Conservation (phyloP, 1,140 invertebrate species). For the Caenorhabditis latens region DNA sequence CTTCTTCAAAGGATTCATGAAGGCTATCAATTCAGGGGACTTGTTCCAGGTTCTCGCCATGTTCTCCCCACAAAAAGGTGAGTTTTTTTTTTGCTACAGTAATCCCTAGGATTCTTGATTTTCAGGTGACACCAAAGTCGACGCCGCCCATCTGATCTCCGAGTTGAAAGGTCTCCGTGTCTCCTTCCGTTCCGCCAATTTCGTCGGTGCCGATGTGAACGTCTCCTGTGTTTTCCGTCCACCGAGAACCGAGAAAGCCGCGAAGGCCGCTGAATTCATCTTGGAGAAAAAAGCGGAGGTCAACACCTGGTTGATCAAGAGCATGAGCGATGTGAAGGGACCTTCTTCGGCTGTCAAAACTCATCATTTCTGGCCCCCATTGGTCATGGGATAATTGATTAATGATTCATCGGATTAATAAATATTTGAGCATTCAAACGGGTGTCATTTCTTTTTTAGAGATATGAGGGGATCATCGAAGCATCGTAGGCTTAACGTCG, state of each 20-base stretch:
- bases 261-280: not conserved
- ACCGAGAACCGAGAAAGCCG: not conserved
- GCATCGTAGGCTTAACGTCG: too few species aligned
- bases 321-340: not conserved
- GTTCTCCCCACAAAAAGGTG: not conserved
- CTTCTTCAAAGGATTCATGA: not conserved
- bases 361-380: not conserved
- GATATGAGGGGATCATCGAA: too few species aligned
- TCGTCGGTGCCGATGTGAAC: not conserved
- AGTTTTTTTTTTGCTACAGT: not conserved
- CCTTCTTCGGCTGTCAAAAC: too few species aligned
- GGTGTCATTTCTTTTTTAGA: too few species aligned
- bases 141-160: not conserved
- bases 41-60: not conserved
- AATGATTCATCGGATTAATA: not conserved
- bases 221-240: not conserved
- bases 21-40: not conserved
- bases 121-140: slow-evolving; percentile 9
- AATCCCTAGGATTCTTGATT: too few species aligned
- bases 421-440: not conserved
- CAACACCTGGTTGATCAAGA: not conserved
- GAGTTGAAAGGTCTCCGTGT: not conserved
- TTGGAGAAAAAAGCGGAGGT: not conserved
- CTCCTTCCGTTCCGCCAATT: not conserved
- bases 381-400: slow-evolving; percentile 8